Evolutionary conservation across 2,797 vertebrate genomes (phyloP), one percentile per base, ranked within the genome.

Genomic region (Anas flavirostris): DNA sequence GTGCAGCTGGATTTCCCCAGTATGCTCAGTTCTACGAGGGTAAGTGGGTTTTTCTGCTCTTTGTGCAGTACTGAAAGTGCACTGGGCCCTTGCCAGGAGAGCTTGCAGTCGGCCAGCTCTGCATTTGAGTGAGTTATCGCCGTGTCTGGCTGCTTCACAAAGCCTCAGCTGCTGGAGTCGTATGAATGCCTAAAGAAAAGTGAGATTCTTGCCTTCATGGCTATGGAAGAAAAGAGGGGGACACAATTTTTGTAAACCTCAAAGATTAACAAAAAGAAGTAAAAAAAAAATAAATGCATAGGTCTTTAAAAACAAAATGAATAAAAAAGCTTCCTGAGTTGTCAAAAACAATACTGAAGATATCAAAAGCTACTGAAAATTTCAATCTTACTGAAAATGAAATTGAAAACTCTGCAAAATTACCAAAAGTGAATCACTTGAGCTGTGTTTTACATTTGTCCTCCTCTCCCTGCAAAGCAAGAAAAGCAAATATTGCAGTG

Each of bases 1-100:
- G 99, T 88, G 99, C 99, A 33, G 99, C 99, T 93, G 99, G 99
- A 93, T 99, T 99, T 97, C 99, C 99, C 79, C 99, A 99, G 63
- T 99, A 99, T 73, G 99, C 99, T 90, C 99, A 99, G 95, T 98
- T 99, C 80, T 99, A 99, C 95, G 99, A 99, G 98, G 98, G 99
- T 99, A 98, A 23, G 94, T 77, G 67, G 52, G 9, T 78, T 86
- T 89, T 91, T 89, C 63, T 80, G 63, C 48, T 82, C 73, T 93
- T 90, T 87, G 19, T 59, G 19, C 0, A 0, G 37, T 70, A 90
- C 72, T 85, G 69, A 91, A 93, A 94, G 77, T 82, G 69, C 17
- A 4, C 39, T 96, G 95, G 58, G 50, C 21, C 35, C 29, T 78
- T 2, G 88, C 95, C 94, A 96, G 78, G 35, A 78, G 58, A 68